A percentile compares a stretch with the other conserved stretches of the same genome.
phyloP scores from a whole-genome alignment of 1,140 invertebrate species.

The Gryon sp. region DNA sequence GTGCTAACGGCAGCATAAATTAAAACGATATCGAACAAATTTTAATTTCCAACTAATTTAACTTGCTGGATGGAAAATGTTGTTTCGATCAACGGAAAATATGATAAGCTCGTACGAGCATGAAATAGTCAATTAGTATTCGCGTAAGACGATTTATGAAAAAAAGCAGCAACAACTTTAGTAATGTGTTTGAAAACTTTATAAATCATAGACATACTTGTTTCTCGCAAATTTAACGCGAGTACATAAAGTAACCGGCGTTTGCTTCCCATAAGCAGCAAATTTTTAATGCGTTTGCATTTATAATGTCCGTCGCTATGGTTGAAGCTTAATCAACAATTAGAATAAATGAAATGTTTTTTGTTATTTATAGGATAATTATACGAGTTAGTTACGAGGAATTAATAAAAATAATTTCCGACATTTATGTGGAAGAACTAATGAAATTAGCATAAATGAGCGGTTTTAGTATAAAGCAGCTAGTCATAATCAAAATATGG shows the following conservation, averaged over 20 bases:
- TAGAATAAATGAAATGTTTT: slow-evolving; percentile 25
- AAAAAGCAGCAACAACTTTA: slow-evolving; percentile 3
- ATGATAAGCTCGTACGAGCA: slow-evolving; percentile 41
- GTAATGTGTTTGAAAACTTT: slow-evolving; percentile 18
- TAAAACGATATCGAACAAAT: neutral
- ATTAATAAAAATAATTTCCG: slow-evolving; percentile 21
- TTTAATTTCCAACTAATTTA: slow-evolving; percentile 36
- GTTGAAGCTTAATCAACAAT: slow-evolving; percentile 30
- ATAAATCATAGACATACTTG: slow-evolving; percentile 33
- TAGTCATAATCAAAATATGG: slow-evolving; percentile 3
- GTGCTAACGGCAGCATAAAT: slow-evolving; percentile 8
- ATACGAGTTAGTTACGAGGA: neutral
- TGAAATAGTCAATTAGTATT: slow-evolving; percentile 46
- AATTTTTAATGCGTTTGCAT: slow-evolving; percentile 5
- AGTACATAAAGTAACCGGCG: slow-evolving; percentile 26
- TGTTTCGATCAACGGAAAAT: slow-evolving; percentile 46
- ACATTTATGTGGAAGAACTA: slow-evolving; percentile 1
- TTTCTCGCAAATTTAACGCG: neutral
- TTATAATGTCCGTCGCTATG: slow-evolving; percentile 12
- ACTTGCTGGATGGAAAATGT: slow-evolving; percentile 23
- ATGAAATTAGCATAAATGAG: slow-evolving; percentile 29
- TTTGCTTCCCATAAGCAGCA: slow-evolving; percentile 19
- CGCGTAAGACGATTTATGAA: neutral
- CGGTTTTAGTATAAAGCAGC: neutral
- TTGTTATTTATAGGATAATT: slow-evolving; percentile 21